A percentile compares a stretch with the other conserved stretches of the same genome.
These are phyloP conservation scores for Aurelia aurita complex sp. Pacific DNA, from an alignment of 30 jellyfish, hydroid and myxozoan genomes.

Conservation along the genomic window DNA sequence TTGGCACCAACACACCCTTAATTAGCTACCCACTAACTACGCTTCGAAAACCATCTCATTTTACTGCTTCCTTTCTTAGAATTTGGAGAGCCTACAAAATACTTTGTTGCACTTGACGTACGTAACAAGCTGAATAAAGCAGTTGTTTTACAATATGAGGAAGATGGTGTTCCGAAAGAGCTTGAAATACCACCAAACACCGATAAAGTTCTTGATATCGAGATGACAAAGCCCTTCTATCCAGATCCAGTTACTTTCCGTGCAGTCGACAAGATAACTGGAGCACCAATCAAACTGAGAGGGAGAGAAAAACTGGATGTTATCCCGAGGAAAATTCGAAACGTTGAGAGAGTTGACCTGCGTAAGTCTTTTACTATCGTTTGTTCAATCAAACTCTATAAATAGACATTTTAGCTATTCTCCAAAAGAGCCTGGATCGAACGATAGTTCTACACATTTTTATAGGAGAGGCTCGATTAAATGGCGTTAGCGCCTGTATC, in stretches of 20 bases:
- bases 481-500: no score
- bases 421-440: no score
- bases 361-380: constrained; percentile 9
- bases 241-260: constrained; percentile 50
- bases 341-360: constrained; percentile 8
- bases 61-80: no score
- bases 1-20: no score
- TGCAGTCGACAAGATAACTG: constrained; percentile 16
- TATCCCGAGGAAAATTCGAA: constrained; percentile 4
- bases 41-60: no score
- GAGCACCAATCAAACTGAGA: constrained; percentile 19
- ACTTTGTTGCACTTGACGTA: constrained; percentile 16
- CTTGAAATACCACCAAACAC: constrained; percentile 19
- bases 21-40: no score
- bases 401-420: no score
- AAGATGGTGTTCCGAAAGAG: constrained; percentile 17
- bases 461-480: no score
- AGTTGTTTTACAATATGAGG: constrained; percentile 20
- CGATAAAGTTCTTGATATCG: not conserved
- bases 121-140: constrained; percentile 19
- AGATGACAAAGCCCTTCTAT: constrained; percentile 13
- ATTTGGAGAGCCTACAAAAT: not conserved
- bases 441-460: no score
- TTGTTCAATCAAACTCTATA: no score
- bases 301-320: constrained; percentile 46